A percentile compares a stretch with the other conserved stretches of the same genome.
Evolutionary conservation across 2,888 invertebrate species (phyloP).

Genomic region (Acronicta aceris): DNA sequence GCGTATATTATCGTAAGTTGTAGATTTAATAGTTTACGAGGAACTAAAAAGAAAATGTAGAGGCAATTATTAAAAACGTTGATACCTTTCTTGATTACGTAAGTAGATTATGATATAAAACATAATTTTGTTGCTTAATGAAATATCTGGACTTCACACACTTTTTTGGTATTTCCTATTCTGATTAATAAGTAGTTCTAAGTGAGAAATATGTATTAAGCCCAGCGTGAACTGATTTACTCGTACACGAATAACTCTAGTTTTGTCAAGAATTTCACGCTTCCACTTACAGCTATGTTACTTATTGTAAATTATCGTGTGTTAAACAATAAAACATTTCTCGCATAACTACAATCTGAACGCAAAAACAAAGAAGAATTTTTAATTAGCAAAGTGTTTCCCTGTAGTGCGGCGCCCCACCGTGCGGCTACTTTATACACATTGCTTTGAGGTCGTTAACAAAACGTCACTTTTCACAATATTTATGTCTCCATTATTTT

Average conservation of each 20-base stretch:
- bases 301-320: constrained; percentile 74
- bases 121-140: neutral
- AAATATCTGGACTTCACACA: constrained; percentile 13
- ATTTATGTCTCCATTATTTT: constrained; percentile 87
- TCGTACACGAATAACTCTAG: constrained; percentile 58
- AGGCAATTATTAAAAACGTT: neutral
- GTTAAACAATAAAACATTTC: constrained; percentile 80
- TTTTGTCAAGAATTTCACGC: constrained; percentile 75
- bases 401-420: constrained; percentile 77
- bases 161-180: constrained; percentile 25
- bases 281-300: constrained; percentile 67
- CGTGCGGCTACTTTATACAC: constrained; percentile 83
- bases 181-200: constrained; percentile 46
- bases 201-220: constrained; percentile 45
- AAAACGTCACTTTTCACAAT: constrained; percentile 86
- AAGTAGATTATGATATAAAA: neutral
- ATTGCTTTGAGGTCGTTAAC: constrained; percentile 81
- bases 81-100: neutral
- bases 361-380: constrained; percentile 80
- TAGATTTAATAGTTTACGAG: neutral
- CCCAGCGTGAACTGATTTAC: constrained; percentile 68
- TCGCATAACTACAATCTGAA: constrained; percentile 75
- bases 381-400: constrained; percentile 84
- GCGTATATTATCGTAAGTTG: neutral
- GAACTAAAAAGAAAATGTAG: neutral